phyloP scores from a whole-genome alignment of 2,113 vertebrate genomes.

The Chaenogobius annularis region DNA sequence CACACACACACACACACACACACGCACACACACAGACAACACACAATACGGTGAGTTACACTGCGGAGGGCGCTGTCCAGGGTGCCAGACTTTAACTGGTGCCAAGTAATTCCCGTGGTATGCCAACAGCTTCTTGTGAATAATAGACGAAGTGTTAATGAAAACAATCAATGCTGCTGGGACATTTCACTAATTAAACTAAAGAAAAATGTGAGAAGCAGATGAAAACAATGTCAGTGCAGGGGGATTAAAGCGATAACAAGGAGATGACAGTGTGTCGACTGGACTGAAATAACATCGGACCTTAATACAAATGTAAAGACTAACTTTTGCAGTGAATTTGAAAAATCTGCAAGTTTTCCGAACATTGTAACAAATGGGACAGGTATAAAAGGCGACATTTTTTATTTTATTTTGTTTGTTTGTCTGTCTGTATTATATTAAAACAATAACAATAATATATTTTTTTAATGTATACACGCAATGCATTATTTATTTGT shows the following conservation, averaged over 20 bases:
- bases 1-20: slow-evolving; percentile 16
- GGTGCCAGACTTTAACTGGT: not conserved
- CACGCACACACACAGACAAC: slow-evolving; percentile 28
- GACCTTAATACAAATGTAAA: too few species aligned
- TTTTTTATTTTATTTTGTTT: too few species aligned
- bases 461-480: too few species aligned
- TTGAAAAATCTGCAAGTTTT: too few species aligned
- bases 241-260: too few species aligned
- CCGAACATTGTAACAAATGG: too few species aligned
- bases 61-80: not conserved
- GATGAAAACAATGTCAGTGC: not conserved
- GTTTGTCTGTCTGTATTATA: not conserved
- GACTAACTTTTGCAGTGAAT: too few species aligned
- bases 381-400: too few species aligned
- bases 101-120: not conserved
- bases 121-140: not conserved
- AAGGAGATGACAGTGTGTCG: too few species aligned
- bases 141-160: not conserved
- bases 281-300: too few species aligned
- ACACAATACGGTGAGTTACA: too few species aligned
- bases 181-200: not conserved
- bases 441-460: not conserved
- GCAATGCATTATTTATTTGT: too few species aligned
- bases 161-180: not conserved
- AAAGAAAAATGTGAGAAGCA: not conserved